Evolutionary conservation across 2,888 invertebrate genomes (phyloP), one percentile per base, ranked within the genome.

Genomic region (Pyrrhia umbra): DNA sequence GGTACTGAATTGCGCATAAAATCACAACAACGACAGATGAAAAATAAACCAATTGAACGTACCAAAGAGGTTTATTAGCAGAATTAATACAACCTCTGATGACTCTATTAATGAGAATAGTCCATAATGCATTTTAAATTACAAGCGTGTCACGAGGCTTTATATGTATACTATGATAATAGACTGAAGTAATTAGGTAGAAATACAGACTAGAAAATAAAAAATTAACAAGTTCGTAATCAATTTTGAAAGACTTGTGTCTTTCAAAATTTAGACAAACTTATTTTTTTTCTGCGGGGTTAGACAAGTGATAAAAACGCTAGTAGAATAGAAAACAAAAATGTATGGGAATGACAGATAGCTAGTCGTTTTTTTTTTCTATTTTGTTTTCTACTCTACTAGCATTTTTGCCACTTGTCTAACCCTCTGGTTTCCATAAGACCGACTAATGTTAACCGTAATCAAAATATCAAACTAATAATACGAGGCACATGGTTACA

Each of bases 21-120:
- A 34, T 34, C 34, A 34, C 49, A 61, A 65, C 58, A 47, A 37
- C 30, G 40, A 51, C 21, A 27, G 15, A 47, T 47, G 34, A 62
- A 50, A 63, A 74, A 80, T 77, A 68, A 66, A 68, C 60, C 68
- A 80, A 78, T 80, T 80, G 68, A 63, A 67, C 50, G 43, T 50
- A 21, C 20, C 6, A 56, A 21, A 42, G 43, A 61, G 45, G 43
- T 42, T 64, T 65, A 71, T 68, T 60, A 78, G 54, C 47, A 9
- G 62, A 81, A 79, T 70, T 67, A 73, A 60, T 60, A 68, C 67
- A 75, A 73, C 61, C 57, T 81, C 45, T 46, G 10, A 61, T 55
- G 54, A 27, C 40, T 63, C 1, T 40, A 15, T 37, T 54, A 52
- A 54, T 66, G 42, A 61, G 46, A 46, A 50, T 40, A 18, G 27